phyloP scores from a whole-genome alignment of 2,797 vertebrate genomes.

The Pygocentrus nattereri region DNA sequence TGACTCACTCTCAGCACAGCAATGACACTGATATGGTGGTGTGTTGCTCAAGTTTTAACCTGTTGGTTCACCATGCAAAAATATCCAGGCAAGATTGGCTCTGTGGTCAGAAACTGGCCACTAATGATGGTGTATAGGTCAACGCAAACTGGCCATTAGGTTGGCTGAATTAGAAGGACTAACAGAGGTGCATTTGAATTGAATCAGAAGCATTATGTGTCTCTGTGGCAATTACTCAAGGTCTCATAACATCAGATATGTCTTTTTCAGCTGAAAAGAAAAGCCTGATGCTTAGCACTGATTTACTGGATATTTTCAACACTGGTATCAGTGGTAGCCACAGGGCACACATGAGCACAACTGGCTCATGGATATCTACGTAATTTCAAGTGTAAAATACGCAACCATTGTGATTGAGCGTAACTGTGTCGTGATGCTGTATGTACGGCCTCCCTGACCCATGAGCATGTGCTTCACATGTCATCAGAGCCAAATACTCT shows the following conservation, averaged over 20 bases:
- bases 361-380: slow-evolving; percentile 54
- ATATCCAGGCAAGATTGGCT: too few relatives aligned
- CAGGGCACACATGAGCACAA: slow-evolving; percentile 58
- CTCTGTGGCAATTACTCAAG: slow-evolving; percentile 60
- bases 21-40: too few relatives aligned
- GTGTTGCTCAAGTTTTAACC: too few relatives aligned
- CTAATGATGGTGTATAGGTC: too few relatives aligned
- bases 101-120: too few relatives aligned
- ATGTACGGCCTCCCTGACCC: neutral
- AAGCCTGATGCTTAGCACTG: slow-evolving; percentile 57
- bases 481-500: slow-evolving; percentile 40
- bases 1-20: too few relatives aligned
- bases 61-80: too few relatives aligned
- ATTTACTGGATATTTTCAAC: slow-evolving; percentile 56
- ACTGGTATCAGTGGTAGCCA: slow-evolving; percentile 52
- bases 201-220: slow-evolving; percentile 52
- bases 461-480: slow-evolving; percentile 50
- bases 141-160: too few relatives aligned
- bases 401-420: slow-evolving; percentile 56
- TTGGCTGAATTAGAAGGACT: neutral
- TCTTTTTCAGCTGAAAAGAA: slow-evolving; percentile 48
- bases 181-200: neutral
- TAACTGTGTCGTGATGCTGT: neutral
- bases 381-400: slow-evolving; percentile 28
- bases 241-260: slow-evolving; percentile 41